Percentiles rank a stretch among this genome's conserved stretches.
Conservation (phyloP, 1,140 invertebrate species). For the Zeugodacus cucurbitae region DNA sequence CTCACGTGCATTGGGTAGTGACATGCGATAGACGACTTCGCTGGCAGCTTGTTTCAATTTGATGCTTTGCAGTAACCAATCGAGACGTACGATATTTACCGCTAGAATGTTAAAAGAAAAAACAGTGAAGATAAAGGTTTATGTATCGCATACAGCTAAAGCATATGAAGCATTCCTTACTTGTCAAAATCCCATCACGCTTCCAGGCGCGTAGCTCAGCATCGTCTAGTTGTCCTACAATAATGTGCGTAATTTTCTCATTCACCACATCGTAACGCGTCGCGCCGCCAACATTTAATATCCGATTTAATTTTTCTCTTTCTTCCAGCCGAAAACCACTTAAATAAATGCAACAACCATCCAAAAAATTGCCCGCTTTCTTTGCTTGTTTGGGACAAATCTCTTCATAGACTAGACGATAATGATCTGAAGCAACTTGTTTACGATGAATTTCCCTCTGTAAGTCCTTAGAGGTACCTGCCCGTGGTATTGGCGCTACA, state of each 20-base stretch:
- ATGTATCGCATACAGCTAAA: background rate
- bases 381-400: slow-evolving; percentile 76
- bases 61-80: slow-evolving; percentile 82
- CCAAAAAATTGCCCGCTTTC: slow-evolving; percentile 80
- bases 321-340: slow-evolving; percentile 73
- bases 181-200: slow-evolving; percentile 49
- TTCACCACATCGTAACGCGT: slow-evolving; percentile 80
- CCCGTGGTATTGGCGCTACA: slow-evolving; percentile 41
- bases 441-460: slow-evolving; percentile 51
- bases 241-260: slow-evolving; percentile 82
- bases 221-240: slow-evolving; percentile 73
- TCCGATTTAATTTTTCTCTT: slow-evolving; percentile 80
- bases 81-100: slow-evolving; percentile 74
- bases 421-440: slow-evolving; percentile 45
- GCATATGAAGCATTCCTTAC: background rate
- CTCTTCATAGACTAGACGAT: slow-evolving; percentile 66
- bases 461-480: slow-evolving; percentile 43
- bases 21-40: slow-evolving; percentile 69
- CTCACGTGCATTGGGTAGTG: slow-evolving; percentile 51
- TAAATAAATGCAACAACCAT: slow-evolving; percentile 82
- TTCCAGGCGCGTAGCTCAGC: slow-evolving; percentile 56
- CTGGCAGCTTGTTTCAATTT: slow-evolving; percentile 70
- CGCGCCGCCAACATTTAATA: slow-evolving; percentile 84
- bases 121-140: background rate
- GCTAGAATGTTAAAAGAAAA: slow-evolving; percentile 67